Evolutionary conservation across 1,140 invertebrate genomes (phyloP).

Genomic region (Heliconius hermathena): DNA sequence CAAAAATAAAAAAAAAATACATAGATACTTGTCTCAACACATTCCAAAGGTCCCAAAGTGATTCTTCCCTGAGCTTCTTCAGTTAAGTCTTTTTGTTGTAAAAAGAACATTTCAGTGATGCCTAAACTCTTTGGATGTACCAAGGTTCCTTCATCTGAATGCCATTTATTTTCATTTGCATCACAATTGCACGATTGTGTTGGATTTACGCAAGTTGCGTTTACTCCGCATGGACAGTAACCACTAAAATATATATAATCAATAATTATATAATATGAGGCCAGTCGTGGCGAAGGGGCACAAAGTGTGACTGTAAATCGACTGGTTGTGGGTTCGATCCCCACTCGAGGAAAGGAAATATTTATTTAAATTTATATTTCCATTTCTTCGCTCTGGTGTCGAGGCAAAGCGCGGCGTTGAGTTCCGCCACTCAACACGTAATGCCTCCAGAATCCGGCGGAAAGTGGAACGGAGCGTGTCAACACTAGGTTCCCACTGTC

Average conservation of each 20-base stretch:
- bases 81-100: slow-evolving; percentile 91
- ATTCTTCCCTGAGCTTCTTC: slow-evolving; percentile 92
- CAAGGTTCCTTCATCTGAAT: slow-evolving; percentile 93
- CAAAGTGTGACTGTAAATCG: no score
- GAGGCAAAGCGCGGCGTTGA: no score
- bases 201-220: slow-evolving; percentile 89
- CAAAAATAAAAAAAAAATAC: slow-evolving; percentile 38
- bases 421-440: no score
- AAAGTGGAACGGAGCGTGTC: no score
- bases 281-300: no score
- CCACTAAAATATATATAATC: slow-evolving; percentile 76
- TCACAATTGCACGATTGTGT: slow-evolving; percentile 94
- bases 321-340: no score
- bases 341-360: no score
- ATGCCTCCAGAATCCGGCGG: no score
- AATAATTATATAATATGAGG: background rate
- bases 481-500: no score
- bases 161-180: slow-evolving; percentile 91
- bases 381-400: no score
- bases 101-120: slow-evolving; percentile 94
- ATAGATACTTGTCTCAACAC: slow-evolving; percentile 97
- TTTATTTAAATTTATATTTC: no score
- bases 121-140: slow-evolving; percentile 90
- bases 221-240: slow-evolving; percentile 86
- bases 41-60: slow-evolving; percentile 94